These are phyloP conservation scores for Marcusenius ussheri DNA, from an alignment of 2,113 vertebrate genomes.

Conservation along the genomic window DNA sequence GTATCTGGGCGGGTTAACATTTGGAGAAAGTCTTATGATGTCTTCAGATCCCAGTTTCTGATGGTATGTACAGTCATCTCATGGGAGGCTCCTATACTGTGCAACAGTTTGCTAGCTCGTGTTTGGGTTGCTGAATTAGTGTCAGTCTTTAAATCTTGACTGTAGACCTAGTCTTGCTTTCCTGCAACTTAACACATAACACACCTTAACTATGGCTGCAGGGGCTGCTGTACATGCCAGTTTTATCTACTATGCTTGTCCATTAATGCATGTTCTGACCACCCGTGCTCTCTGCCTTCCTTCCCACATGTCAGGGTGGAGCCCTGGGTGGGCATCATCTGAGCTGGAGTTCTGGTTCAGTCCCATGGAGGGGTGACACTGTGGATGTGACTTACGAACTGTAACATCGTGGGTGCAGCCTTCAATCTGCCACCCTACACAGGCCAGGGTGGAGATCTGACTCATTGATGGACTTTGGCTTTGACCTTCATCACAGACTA, in stretches of 20 bases:
- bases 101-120: neutral
- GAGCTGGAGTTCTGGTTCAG: too few species aligned
- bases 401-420: too few species aligned
- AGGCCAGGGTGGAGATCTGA: neutral
- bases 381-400: too few species aligned
- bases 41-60: neutral
- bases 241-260: too few species aligned
- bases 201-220: neutral
- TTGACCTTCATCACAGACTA: too few species aligned
- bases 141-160: neutral
- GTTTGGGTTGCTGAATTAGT: neutral
- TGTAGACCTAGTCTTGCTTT: neutral
- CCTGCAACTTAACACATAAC: neutral
- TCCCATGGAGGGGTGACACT: too few species aligned
- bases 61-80: neutral
- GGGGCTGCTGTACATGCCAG: too few species aligned
- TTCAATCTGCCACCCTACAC: too few species aligned
- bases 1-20: neutral
- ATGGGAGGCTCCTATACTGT: neutral
- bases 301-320: too few species aligned
- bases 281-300: too few species aligned
- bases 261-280: too few species aligned
- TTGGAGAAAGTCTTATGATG: neutral
- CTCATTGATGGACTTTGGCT: neutral
- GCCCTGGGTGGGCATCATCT: too few species aligned